Conservation (phyloP, 1,140 invertebrate genomes). For the Ruditapes philippinarum region DNA sequence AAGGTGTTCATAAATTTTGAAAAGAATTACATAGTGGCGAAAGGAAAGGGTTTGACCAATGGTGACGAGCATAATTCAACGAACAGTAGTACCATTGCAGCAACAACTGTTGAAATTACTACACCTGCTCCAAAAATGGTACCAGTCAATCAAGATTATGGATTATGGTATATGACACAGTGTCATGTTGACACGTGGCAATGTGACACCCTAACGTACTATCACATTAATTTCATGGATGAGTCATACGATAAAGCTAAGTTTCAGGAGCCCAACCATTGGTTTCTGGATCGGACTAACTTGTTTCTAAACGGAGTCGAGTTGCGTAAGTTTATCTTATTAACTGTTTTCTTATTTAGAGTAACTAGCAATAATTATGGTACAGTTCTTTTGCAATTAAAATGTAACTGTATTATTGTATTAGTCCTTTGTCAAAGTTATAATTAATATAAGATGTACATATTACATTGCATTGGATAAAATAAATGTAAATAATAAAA, state of each 20-base stretch:
- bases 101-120: not conserved
- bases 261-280: not conserved
- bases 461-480: too few relatives aligned
- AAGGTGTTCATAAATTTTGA: conserved; percentile 36
- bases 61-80: not conserved
- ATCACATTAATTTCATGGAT: conserved; percentile 18
- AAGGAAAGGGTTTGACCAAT: not conserved
- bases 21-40: not conserved
- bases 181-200: conserved; percentile 8
- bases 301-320: conserved; percentile 20
- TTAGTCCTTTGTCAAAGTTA: too few relatives aligned
- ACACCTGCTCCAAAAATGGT: not conserved
- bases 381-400: too few relatives aligned
- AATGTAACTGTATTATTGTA: too few relatives aligned
- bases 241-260: not conserved
- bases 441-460: too few relatives aligned
- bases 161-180: conserved; percentile 20
- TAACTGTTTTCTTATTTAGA: not conserved
- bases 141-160: conserved; percentile 33
- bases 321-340: conserved; percentile 22
- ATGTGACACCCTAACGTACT: conserved; percentile 1
- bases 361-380: too few relatives aligned
- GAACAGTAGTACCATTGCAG: not conserved
- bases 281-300: conserved; percentile 12
- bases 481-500: too few relatives aligned